Conservation (phyloP, 2,888 invertebrate species). For the Hanleya hanleyi region DNA sequence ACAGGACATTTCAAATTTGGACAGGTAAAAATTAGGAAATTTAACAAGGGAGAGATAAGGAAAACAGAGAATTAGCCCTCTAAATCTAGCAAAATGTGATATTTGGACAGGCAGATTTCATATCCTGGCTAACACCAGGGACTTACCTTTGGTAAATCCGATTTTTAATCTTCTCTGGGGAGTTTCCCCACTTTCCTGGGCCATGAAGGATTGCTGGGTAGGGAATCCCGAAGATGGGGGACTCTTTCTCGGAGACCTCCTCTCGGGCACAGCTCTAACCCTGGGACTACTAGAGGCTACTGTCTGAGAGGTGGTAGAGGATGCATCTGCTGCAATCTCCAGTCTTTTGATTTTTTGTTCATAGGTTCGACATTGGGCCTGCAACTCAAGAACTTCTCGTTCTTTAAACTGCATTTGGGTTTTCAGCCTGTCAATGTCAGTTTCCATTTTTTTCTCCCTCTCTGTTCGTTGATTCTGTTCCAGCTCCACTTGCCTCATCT, state of each 20-base stretch:
- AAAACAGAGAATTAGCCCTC: too few species aligned
- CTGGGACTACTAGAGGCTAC: neutral
- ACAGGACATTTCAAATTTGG: too few species aligned
- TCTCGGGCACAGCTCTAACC: neutral
- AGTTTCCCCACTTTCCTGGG: too few species aligned
- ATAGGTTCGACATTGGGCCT: neutral
- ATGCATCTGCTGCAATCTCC: neutral
- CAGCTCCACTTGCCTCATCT: neutral
- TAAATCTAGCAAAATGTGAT: too few species aligned
- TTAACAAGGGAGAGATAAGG: too few species aligned
- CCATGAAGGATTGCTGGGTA: neutral
- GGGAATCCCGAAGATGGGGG: neutral
- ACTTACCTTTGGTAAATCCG: too few species aligned
- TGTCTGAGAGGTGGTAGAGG: neutral
- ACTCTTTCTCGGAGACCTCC: neutral
- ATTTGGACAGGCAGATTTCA: too few species aligned
- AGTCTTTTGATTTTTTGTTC: neutral
- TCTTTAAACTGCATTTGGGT: constrained; percentile 3
- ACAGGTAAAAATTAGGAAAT: too few species aligned
- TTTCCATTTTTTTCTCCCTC: neutral
- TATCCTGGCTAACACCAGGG: too few species aligned
- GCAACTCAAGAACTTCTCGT: neutral
- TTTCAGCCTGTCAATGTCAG: neutral
- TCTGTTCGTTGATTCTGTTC: neutral
- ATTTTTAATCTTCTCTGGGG: too few species aligned